A percentile compares a stretch with the other conserved stretches of the same genome.
Evolutionary conservation across 2,113 vertebrate genomes (phyloP).

Genomic region (Gorsachius goisagi): DNA sequence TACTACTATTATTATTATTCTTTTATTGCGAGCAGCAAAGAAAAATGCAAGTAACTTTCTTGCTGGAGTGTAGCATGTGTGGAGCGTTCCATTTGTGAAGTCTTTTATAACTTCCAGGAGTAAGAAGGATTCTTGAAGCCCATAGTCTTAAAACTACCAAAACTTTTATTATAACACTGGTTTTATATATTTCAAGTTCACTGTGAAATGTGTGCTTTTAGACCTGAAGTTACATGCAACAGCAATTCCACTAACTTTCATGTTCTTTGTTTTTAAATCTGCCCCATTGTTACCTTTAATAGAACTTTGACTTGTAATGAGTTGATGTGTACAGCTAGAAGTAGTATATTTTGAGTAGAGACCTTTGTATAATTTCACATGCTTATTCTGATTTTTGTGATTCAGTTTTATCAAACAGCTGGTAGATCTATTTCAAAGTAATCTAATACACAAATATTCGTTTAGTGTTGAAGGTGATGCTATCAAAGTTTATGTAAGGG

Average conservation of each 20-base stretch:
- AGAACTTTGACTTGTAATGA: not conserved
- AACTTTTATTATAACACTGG: not conserved
- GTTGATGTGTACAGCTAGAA: not conserved
- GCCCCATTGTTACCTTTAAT: not conserved
- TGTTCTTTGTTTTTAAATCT: not conserved
- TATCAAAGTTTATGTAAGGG: constrained; percentile 91
- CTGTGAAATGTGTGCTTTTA: not conserved
- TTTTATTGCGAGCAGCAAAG: not conserved
- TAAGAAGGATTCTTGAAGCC: not conserved
- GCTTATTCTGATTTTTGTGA: not conserved
- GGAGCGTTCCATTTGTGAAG: not conserved
- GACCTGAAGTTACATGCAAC: not conserved
- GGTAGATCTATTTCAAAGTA: not conserved
- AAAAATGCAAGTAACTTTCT: not conserved
- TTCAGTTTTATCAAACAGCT: not conserved
- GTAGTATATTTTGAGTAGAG: not conserved
- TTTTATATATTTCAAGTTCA: not conserved
- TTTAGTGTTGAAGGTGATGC: constrained; percentile 85
- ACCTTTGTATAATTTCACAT: not conserved
- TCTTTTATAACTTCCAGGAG: not conserved
- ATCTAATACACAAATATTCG: not conserved
- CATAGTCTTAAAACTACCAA: not conserved
- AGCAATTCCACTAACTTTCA: not conserved
- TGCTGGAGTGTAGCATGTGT: not conserved
- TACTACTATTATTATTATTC: too few species aligned